Conservation (phyloP, 2,888 invertebrate species). For the Metopia argyrocephala region DNA sequence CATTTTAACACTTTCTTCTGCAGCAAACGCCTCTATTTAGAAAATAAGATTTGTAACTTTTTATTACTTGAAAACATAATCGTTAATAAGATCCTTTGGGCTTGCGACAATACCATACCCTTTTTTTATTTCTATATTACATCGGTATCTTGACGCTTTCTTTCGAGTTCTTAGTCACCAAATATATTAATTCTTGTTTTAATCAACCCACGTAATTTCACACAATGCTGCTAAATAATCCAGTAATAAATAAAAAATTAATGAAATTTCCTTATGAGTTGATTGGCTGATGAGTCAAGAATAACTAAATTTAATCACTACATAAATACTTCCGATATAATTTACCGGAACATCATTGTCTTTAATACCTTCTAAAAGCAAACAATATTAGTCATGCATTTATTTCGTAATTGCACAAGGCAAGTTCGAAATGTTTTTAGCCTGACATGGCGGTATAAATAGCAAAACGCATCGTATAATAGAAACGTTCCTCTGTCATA, state of each 20-base stretch:
- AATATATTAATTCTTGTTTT: neutral
- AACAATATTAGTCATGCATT: slow-evolving; percentile 23
- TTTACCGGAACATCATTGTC: neutral
- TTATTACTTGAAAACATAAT: no score
- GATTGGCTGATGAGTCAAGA: neutral
- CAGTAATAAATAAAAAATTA: neutral
- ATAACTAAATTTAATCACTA: neutral
- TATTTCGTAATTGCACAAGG: slow-evolving; percentile 4
- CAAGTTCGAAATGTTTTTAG: no score
- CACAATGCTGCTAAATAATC: neutral
- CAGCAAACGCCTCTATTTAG: no score
- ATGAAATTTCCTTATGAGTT: neutral
- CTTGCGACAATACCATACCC: no score
- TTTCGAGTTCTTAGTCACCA: neutral
- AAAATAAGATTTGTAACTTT: no score
- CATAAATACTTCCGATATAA: slow-evolving; percentile 20
- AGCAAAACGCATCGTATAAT: no score
- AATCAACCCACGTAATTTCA: neutral
- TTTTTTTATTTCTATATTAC: no score
- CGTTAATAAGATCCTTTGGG: no score
- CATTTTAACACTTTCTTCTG: neutral
- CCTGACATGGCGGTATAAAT: no score
- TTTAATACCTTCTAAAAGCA: neutral
- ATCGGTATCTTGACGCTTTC: neutral
- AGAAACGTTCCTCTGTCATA: no score